A percentile compares a stretch with the other conserved stretches of the same genome.
These are phyloP conservation scores for Ceuthmochares aereus DNA, from an alignment of 2,113 vertebrate genomes.

Conservation along the genomic window DNA sequence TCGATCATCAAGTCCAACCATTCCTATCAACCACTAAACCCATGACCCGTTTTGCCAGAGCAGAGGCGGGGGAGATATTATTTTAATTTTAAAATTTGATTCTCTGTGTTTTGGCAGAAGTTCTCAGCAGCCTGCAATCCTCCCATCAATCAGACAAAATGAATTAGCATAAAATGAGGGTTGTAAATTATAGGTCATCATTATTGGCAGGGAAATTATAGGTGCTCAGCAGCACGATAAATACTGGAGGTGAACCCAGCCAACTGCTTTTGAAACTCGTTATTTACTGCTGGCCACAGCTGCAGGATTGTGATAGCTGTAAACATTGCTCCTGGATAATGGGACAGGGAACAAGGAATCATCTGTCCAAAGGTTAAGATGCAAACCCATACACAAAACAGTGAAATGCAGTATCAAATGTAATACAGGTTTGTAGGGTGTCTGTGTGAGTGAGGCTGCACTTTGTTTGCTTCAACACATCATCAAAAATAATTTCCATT, in stretches of 20 bases:
- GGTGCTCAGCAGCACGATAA: background rate
- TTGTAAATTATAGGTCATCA: background rate
- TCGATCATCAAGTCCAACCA: too few species aligned
- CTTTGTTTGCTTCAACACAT: background rate
- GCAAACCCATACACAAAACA: background rate
- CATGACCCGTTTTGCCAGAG: too few species aligned
- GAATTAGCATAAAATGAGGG: background rate
- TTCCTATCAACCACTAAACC: too few species aligned
- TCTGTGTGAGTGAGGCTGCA: rapidly evolving
- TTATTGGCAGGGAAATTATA: conserved; percentile 18
- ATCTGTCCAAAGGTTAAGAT: background rate
- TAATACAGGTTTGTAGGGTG: background rate
- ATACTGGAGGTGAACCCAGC: background rate
- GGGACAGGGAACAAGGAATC: background rate
- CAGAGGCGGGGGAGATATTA: rapidly evolving
- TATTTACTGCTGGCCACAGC: conserved; percentile 2
- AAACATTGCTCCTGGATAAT: background rate
- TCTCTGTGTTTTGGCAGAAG: background rate
- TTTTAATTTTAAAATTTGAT: background rate
- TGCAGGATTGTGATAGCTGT: background rate
- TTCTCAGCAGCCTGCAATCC: background rate
- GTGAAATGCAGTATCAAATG: rapidly evolving
- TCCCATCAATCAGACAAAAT: background rate
- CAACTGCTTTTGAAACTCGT: background rate
- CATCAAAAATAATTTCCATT: background rate